Conservation (phyloP, 2,888 invertebrate species). For the Phortica magna region DNA sequence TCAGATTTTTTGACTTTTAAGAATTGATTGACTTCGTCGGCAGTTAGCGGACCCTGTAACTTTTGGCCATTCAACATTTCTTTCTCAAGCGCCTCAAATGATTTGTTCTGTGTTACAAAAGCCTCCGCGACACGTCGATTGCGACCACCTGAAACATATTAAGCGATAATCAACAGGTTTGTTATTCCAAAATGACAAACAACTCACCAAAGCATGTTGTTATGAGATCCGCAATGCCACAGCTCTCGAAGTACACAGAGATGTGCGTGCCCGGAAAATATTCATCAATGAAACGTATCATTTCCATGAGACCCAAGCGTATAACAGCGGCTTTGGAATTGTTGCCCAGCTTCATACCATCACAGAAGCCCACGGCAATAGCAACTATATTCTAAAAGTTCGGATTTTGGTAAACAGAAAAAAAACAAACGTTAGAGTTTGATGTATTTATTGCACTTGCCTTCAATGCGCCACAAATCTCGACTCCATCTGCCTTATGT, state of each 20-base stretch:
- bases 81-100: slow-evolving; percentile 92
- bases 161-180: not conserved
- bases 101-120: slow-evolving; percentile 93
- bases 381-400: slow-evolving; percentile 94
- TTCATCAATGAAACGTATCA: slow-evolving; percentile 96
- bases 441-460: slow-evolving; percentile 77
- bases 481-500: slow-evolving; percentile 97
- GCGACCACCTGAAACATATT: slow-evolving; percentile 83
- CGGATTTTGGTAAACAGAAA: slow-evolving; percentile 13
- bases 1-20: slow-evolving; percentile 91
- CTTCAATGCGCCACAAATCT: slow-evolving; percentile 99
- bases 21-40: slow-evolving; percentile 97
- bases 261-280: slow-evolving; percentile 95
- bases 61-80: slow-evolving; percentile 99
- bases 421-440: not conserved
- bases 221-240: slow-evolving; percentile 98
- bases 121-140: slow-evolving; percentile 97
- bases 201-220: slow-evolving; percentile 94
- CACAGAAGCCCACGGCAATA: slow-evolving; percentile 98
- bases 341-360: slow-evolving; percentile 96
- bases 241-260: slow-evolving; percentile 98
- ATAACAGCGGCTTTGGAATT: slow-evolving; percentile 99
- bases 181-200: too few relatives aligned
- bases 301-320: slow-evolving; percentile 98
- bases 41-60: slow-evolving; percentile 98